These are phyloP conservation scores for Chrysolina oricalcia DNA, from an alignment of 2,888 invertebrate species.

Conservation along the genomic window DNA sequence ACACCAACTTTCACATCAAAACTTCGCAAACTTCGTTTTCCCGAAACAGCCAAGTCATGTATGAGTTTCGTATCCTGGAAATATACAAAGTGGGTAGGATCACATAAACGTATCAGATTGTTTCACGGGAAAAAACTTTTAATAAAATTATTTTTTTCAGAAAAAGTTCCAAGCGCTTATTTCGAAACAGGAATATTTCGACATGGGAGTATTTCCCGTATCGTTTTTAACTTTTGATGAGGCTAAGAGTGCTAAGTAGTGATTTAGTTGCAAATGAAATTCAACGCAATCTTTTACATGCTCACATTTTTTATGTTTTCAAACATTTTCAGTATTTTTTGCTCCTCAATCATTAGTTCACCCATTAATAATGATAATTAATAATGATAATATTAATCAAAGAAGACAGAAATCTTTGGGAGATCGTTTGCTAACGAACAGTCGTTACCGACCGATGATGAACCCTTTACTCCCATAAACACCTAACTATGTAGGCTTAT, in stretches of 20 bases:
- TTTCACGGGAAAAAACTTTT: neutral
- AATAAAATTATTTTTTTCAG: neutral
- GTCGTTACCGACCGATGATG: too few relatives aligned
- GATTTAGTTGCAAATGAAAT: too few relatives aligned
- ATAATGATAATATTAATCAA: too few relatives aligned
- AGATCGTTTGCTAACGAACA: too few relatives aligned
- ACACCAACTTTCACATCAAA: conserved; percentile 44
- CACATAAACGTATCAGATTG: conserved; percentile 32
- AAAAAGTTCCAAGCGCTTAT: neutral
- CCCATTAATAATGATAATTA: too few relatives aligned
- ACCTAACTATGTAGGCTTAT: too few relatives aligned
- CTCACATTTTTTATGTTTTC: too few relatives aligned
- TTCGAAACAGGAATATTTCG: neutral
- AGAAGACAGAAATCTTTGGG: too few relatives aligned
- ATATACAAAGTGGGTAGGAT: conserved; percentile 35
- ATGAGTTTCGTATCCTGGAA: conserved; percentile 43
- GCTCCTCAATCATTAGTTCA: too few relatives aligned
- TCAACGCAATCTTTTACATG: too few relatives aligned
- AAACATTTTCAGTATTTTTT: neutral
- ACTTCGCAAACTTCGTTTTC: conserved; percentile 35
- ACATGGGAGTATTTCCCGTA: neutral
- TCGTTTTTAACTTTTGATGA: neutral
- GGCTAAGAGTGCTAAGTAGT: neutral
- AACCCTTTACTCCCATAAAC: too few relatives aligned
- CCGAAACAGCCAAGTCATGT: conserved; percentile 43